These are phyloP conservation scores for Drosophila arizonae DNA, from an alignment of 1,140 invertebrate genomes.

Conservation along the genomic window DNA sequence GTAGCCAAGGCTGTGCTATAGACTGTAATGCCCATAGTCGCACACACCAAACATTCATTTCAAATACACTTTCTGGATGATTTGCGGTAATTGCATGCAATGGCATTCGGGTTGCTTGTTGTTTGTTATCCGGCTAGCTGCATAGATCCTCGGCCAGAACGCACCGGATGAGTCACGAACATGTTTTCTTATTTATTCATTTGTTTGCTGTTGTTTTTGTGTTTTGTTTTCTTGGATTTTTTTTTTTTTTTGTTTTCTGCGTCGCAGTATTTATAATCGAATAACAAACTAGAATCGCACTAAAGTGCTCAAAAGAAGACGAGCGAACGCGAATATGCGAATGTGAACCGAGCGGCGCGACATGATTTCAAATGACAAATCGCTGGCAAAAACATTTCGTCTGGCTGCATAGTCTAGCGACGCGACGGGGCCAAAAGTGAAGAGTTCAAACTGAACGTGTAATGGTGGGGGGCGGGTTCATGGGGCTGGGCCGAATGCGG, in stretches of 20 bases:
- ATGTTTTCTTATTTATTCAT: conserved; percentile 37
- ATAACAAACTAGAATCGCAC: conserved; percentile 32
- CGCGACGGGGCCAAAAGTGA: not conserved
- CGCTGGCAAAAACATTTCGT: conserved; percentile 53
- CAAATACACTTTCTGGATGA: not conserved
- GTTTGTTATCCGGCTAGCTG: not conserved
- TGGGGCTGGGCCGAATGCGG: too few relatives aligned
- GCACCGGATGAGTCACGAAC: conserved; percentile 33
- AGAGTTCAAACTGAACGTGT: conserved; percentile 12
- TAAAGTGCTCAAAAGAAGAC: conserved; percentile 1
- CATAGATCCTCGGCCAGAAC: not conserved
- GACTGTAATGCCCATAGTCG: not conserved
- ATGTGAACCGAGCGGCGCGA: not conserved
- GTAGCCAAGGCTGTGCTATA: not conserved
- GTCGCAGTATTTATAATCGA: conserved; percentile 47
- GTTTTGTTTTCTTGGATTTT: too few relatives aligned
- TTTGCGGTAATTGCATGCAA: not conserved
- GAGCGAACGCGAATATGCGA: not conserved
- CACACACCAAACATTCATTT: not conserved
- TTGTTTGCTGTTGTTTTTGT: too few relatives aligned
- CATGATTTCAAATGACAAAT: conserved; percentile 62
- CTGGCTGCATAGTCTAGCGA: conserved; percentile 33
- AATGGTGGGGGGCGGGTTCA: not conserved
- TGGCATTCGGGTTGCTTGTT: not conserved
- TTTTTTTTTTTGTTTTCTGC: not conserved